phyloP scores from a whole-genome alignment of 2,888 invertebrate species.

The Drosophila barbarae region DNA sequence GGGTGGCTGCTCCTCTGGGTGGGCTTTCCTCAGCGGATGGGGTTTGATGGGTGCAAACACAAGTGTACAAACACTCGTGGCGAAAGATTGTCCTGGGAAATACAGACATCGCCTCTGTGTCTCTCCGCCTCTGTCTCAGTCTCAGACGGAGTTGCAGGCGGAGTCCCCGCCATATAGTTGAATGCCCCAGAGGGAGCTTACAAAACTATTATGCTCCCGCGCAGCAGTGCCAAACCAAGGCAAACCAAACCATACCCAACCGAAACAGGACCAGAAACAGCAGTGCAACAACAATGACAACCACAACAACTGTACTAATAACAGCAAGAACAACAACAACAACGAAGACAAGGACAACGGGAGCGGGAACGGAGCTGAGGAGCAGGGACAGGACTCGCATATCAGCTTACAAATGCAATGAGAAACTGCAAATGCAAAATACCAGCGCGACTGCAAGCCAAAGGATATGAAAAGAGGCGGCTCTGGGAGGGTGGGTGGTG shows the following conservation, averaged over 20 bases:
- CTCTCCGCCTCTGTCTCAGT: slow-evolving; percentile 14
- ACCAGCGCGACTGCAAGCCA: slow-evolving; percentile 46
- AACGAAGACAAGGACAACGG: slow-evolving; percentile 12
- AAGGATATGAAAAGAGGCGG: slow-evolving; percentile 10
- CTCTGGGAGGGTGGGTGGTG: slow-evolving; percentile 3
- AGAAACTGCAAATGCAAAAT: slow-evolving; percentile 69
- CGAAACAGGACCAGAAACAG: slow-evolving; percentile 42
- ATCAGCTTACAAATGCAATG: slow-evolving; percentile 61
- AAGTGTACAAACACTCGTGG: slow-evolving; percentile 69
- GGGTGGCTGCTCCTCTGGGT: slow-evolving; percentile 1
- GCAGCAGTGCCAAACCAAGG: slow-evolving; percentile 49
- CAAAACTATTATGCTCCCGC: slow-evolving; percentile 73
- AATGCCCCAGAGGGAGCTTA: slow-evolving; percentile 72
- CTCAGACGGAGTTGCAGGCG: slow-evolving; percentile 14
- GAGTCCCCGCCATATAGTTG: slow-evolving; percentile 61
- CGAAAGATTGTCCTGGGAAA: slow-evolving; percentile 75
- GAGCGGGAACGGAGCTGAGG: slow-evolving; percentile 12
- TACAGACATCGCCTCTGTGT: slow-evolving; percentile 68
- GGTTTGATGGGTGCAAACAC: slow-evolving; percentile 35
- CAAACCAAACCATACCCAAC: slow-evolving; percentile 19
- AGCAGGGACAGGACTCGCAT: slow-evolving; percentile 42
- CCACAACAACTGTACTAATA: slow-evolving; percentile 62
- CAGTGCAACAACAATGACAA: slow-evolving; percentile 42
- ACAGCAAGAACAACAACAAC: slow-evolving; percentile 63
- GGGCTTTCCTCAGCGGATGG: slow-evolving; percentile 14